phyloP scores from a whole-genome alignment of 2,888 invertebrate species.

The Dryadula phaetusa region DNA sequence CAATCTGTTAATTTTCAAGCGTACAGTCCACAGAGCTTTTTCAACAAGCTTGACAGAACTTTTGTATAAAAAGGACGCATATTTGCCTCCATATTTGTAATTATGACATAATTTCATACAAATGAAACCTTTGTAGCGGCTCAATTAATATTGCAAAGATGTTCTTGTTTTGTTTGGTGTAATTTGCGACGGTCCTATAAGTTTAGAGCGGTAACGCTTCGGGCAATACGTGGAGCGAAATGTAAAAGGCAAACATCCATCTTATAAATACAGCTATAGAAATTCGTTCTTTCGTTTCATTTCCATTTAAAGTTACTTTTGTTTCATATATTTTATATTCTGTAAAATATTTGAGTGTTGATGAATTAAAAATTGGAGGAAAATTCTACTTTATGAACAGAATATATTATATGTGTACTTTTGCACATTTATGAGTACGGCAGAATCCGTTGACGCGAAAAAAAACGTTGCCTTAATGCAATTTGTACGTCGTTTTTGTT shows the following conservation, averaged over 20 bases:
- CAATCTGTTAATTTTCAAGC: slow-evolving; percentile 27
- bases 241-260: slow-evolving; percentile 39
- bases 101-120: slow-evolving; percentile 39
- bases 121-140: slow-evolving; percentile 35
- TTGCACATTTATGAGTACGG: too few species aligned
- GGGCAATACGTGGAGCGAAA: slow-evolving; percentile 37
- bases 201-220: slow-evolving; percentile 37
- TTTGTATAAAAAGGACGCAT: slow-evolving; percentile 34
- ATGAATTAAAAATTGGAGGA: background rate
- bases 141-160: slow-evolving; percentile 40
- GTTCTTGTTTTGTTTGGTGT: slow-evolving; percentile 38
- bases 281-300: slow-evolving; percentile 18
- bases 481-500: too few species aligned
- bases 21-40: slow-evolving; percentile 24
- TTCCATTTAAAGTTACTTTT: slow-evolving; percentile 14
- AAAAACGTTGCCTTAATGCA: too few species aligned
- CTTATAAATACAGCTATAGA: slow-evolving; percentile 33
- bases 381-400: too few species aligned
- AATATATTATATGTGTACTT: too few species aligned
- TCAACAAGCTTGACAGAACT: slow-evolving; percentile 25
- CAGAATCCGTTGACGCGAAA: too few species aligned
- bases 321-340: slow-evolving; percentile 9
- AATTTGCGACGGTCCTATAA: slow-evolving; percentile 40
- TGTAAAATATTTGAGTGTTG: background rate
- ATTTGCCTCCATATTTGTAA: slow-evolving; percentile 31